Conservation (phyloP, 2,888 invertebrate genomes). For the Barypeithes pellucidus region DNA sequence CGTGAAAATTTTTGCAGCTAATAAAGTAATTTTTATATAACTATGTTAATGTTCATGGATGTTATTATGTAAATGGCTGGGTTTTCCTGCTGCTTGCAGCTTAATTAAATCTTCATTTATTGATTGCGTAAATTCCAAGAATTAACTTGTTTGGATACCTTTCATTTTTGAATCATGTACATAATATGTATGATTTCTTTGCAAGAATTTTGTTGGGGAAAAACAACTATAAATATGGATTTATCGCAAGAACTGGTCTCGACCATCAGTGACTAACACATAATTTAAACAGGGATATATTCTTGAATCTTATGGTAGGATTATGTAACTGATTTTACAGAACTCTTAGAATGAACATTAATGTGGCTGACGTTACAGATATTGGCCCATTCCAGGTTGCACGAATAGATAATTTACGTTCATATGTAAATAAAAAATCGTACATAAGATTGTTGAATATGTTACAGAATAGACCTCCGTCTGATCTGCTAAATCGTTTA, state of each 20-base stretch:
- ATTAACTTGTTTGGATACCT: constrained; percentile 16
- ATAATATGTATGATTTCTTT: constrained; percentile 2
- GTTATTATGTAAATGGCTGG: neutral
- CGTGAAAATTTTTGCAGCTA: neutral
- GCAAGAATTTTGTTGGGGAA: constrained; percentile 11
- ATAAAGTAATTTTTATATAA: constrained; percentile 6
- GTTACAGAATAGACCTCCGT: neutral
- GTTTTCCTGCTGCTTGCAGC: constrained; percentile 16
- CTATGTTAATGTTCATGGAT: neutral
- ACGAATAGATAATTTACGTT: too few species aligned
- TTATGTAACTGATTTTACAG: too few species aligned
- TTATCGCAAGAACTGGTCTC: constrained; percentile 18
- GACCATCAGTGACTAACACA: neutral
- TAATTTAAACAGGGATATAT: neutral
- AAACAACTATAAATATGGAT: constrained; percentile 13
- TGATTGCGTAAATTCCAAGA: constrained; percentile 15
- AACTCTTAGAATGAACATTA: too few species aligned
- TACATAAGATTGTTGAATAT: neutral
- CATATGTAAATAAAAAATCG: too few species aligned
- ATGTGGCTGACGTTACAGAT: too few species aligned
- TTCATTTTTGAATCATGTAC: constrained; percentile 20
- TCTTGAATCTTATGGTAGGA: neutral
- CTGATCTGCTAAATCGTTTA: constrained; percentile 8
- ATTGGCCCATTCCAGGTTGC: too few species aligned
- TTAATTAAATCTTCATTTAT: constrained; percentile 15